Percentiles rank a stretch among this genome's conserved stretches.
phyloP scores from a whole-genome alignment of 2,797 vertebrate species.

The Channa striata region DNA sequence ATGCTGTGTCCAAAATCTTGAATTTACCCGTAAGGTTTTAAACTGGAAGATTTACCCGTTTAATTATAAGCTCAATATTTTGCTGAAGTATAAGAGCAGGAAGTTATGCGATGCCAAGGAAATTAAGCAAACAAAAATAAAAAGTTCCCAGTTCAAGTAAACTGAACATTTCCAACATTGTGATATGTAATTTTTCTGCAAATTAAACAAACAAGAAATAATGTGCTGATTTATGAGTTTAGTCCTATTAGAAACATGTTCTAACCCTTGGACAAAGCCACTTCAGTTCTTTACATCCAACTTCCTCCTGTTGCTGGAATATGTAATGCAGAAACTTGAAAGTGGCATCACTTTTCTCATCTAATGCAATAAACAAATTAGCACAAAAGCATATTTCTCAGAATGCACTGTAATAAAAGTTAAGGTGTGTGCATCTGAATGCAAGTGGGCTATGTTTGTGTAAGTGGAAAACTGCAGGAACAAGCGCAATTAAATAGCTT shows the following conservation, averaged over 20 bases:
- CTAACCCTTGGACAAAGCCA: not conserved
- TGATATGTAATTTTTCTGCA: too few relatives aligned
- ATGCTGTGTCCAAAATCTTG: not conserved
- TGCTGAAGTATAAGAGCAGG: not conserved
- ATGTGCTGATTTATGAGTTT: too few relatives aligned
- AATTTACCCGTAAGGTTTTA: not conserved
- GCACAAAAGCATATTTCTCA: not conserved
- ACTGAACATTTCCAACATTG: too few relatives aligned
- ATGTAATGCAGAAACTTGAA: too few relatives aligned
- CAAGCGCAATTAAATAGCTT: not conserved
- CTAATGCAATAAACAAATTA: too few relatives aligned
- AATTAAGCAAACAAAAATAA: too few relatives aligned
- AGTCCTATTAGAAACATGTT: too few relatives aligned
- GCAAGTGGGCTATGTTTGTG: not conserved
- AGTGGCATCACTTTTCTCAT: not conserved
- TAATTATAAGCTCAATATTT: not conserved
- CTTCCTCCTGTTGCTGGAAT: not conserved
- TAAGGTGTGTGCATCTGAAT: not conserved
- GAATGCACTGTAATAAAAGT: not conserved
- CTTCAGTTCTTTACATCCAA: not conserved
- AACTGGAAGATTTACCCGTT: not conserved
- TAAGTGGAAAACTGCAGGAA: not conserved
- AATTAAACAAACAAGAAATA: too few relatives aligned
- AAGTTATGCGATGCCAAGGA: too few relatives aligned
- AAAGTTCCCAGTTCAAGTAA: too few relatives aligned